Conservation (phyloP, 2,888 invertebrate species). For the Philaethria dido region DNA sequence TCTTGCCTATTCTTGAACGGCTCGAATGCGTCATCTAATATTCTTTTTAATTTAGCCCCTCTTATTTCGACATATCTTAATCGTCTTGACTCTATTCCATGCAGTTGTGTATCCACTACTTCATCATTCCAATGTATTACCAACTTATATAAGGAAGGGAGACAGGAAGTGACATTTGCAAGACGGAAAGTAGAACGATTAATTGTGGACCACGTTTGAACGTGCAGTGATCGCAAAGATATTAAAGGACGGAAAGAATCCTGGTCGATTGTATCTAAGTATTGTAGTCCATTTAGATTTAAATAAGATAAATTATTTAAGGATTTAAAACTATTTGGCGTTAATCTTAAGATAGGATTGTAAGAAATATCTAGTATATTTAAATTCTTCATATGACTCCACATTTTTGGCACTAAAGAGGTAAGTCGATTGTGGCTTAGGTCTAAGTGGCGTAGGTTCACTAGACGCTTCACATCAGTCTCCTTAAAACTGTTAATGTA, state of each 20-base stretch:
- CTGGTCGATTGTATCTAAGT: slow-evolving; percentile 89
- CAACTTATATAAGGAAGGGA: slow-evolving; percentile 89
- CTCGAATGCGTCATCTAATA: slow-evolving; percentile 90
- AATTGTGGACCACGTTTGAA: slow-evolving; percentile 90
- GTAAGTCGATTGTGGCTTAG: slow-evolving; percentile 90
- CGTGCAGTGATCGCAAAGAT: slow-evolving; percentile 87
- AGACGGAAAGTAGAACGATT: slow-evolving; percentile 87
- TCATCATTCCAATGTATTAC: slow-evolving; percentile 90
- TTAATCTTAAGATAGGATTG: slow-evolving; percentile 91
- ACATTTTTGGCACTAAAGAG: slow-evolving; percentile 89
- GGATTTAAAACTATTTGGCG: slow-evolving; percentile 88
- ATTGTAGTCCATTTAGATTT: slow-evolving; percentile 88
- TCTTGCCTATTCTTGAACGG: slow-evolving; percentile 90
- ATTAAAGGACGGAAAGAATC: slow-evolving; percentile 89
- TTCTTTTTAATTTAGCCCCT: slow-evolving; percentile 88
- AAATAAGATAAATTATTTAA: slow-evolving; percentile 89
- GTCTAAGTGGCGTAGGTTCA: slow-evolving; percentile 88
- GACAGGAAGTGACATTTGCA: slow-evolving; percentile 87
- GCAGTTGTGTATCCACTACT: slow-evolving; percentile 89
- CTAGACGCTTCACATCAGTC: slow-evolving; percentile 88
- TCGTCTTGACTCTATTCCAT: slow-evolving; percentile 90
- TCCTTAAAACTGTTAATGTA: slow-evolving; percentile 88
- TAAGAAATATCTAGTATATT: slow-evolving; percentile 91
- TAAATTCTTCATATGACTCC: slow-evolving; percentile 88
- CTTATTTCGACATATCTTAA: slow-evolving; percentile 91